Conservation (phyloP, 92 coral and sea anemone species). For the Epizoanthus illoricatus region DNA sequence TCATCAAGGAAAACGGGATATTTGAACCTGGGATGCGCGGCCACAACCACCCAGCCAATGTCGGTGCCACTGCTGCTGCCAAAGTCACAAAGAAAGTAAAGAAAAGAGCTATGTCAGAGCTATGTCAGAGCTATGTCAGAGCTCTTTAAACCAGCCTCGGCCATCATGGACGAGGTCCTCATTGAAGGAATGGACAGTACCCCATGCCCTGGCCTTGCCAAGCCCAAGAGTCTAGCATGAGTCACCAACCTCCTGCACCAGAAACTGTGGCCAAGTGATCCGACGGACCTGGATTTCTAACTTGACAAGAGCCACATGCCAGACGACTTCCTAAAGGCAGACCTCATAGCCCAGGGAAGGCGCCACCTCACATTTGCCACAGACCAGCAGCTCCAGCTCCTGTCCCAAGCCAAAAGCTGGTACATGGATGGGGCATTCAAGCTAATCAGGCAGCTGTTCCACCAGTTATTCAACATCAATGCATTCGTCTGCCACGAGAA, state of each 20-base stretch:
- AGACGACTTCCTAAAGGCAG: conserved; percentile 29
- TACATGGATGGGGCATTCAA: too few relatives aligned
- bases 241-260: conserved; percentile 42
- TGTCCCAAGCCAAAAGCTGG: too few relatives aligned
- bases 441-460: too few relatives aligned
- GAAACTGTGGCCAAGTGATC: conserved; percentile 42
- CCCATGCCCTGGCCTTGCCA: conserved; percentile 44
- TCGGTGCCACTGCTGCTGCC: not conserved
- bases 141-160: conserved; percentile 36
- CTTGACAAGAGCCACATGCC: conserved; percentile 36
- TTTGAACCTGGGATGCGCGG: conserved; percentile 15
- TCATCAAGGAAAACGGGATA: conserved; percentile 16
- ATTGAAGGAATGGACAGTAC: conserved; percentile 10
- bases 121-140: conserved; percentile 25
- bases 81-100: conserved; percentile 8
- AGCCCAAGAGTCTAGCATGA: conserved; percentile 36
- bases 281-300: conserved; percentile 42
- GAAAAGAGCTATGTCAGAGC: conserved; percentile 16
- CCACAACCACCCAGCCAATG: conserved; percentile 23
- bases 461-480: too few relatives aligned
- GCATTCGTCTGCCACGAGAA: too few relatives aligned
- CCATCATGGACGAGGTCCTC: conserved; percentile 33
- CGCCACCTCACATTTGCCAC: conserved; percentile 45
- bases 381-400: conserved; percentile 36
- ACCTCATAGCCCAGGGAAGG: conserved; percentile 16